Evolutionary conservation across 2,888 invertebrate genomes (phyloP).

Genomic region (Globia sparganii): DNA sequence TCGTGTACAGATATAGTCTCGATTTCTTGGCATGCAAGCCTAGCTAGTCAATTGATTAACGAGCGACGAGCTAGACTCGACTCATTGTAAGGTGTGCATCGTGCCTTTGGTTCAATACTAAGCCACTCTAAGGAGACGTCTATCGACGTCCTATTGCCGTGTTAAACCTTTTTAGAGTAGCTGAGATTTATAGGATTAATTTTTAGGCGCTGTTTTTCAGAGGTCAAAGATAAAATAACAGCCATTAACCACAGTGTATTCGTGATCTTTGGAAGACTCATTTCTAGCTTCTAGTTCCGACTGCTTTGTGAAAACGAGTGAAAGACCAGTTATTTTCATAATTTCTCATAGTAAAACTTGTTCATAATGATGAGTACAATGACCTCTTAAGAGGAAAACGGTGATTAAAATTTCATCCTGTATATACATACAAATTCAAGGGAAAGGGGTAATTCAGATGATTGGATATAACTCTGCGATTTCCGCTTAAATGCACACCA

Average conservation of each 20-base stretch:
- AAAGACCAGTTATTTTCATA: not conserved
- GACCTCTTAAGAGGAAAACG: no score
- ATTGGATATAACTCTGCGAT: not conserved
- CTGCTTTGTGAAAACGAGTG: not conserved
- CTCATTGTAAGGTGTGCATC: not conserved
- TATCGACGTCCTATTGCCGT: no score
- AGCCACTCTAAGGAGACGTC: not conserved
- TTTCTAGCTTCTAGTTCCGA: not conserved
- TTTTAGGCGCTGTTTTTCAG: not conserved
- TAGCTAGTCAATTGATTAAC: slow-evolving; percentile 29
- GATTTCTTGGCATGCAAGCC: slow-evolving; percentile 22
- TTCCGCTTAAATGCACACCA: not conserved
- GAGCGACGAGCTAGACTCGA: not conserved
- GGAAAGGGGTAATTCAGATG: not conserved
- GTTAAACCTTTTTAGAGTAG: not conserved
- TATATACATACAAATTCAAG: no score
- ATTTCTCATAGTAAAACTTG: no score
- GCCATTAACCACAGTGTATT: not conserved
- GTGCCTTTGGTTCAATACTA: not conserved
- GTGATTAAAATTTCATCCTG: no score
- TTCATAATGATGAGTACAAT: no score
- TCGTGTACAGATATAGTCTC: not conserved
- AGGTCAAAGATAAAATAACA: not conserved
- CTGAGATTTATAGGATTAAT: not conserved
- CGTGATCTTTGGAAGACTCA: not conserved